Base-by-base conservation (phyloP, 2,113 vertebrate species). In the Heterocephalus glaber region DNA sequence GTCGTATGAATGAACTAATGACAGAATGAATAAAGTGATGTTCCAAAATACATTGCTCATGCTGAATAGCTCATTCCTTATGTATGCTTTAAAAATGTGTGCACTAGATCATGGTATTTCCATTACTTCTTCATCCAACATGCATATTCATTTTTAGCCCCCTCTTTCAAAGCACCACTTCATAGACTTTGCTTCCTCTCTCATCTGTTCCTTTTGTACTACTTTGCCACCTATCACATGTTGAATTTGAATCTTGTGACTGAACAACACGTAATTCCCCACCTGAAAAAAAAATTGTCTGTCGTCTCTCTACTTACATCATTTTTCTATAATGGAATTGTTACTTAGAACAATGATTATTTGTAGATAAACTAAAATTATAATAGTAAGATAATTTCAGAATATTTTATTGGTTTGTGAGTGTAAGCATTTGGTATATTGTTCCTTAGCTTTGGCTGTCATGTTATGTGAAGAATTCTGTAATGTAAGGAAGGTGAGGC, bases 361-460 rank as follows among this genome's bases (percentile, higher is more conserved):
- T 84, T 79, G 49, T 83, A 76, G 20, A 24, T 33, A 84, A 60
- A 94, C 49, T 66, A 80, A 60, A 30, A 85, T 86, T 44, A n/a
- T 83, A 49, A 92, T 41, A 2, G 26, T n/a, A 65, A 92, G 13
- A 1, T 3, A 60, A 80, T 70, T 93, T 84, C 66, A 22, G 60
- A 24, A 17, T 65, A 7, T 17, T 90, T 44, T 33, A 77, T 87
- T 72, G 11, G 24, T 61, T 90, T 94, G 38, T 74, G 47, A 88
- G 88, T 10, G 33, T 89, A 49, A 96, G 38, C 85, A 94, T 90
- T 88, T 97, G 95, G 28, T 65, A 17, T 17, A 90, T 92, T 81
- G 68, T 94, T 95, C 85, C 77, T 76, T 33, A 5, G 60, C 44
- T 54, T 47, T 63, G 81, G 76, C 76, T 77, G 70, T 92, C 76